phyloP scores from a whole-genome alignment of 2,888 invertebrate species.

The Gastrophysa polygoni region DNA sequence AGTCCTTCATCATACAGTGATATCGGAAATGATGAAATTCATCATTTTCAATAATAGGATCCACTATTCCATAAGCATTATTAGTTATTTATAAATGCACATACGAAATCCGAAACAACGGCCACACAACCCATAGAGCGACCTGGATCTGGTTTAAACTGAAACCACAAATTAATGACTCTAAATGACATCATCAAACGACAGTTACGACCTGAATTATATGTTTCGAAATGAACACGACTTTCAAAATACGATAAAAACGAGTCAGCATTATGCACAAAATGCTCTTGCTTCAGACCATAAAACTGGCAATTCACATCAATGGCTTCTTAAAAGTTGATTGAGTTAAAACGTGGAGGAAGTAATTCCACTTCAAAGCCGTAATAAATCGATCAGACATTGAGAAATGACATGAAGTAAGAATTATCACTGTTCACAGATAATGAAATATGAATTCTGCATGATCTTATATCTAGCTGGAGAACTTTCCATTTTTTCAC shows the following conservation, averaged over 20 bases:
- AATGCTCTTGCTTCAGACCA: not conserved
- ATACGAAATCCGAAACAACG: too few relatives aligned
- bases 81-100: too few relatives aligned
- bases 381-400: not conserved
- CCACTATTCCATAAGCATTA: too few relatives aligned
- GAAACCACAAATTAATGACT: not conserved
- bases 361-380: not conserved
- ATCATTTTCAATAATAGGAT: too few relatives aligned
- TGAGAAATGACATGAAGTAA: not conserved
- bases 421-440: too few relatives aligned
- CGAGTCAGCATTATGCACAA: not conserved
- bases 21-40: too few relatives aligned
- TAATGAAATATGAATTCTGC: too few relatives aligned
- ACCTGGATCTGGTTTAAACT: not conserved
- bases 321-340: not conserved
- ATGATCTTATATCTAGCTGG: too few relatives aligned
- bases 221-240: not conserved
- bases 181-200: not conserved
- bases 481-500: too few relatives aligned
- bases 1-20: too few relatives aligned
- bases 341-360: not conserved
- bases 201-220: not conserved
- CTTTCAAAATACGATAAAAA: not conserved
- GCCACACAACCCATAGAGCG: not conserved
- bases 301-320: constrained; percentile 1